Evolutionary conservation across 1,140 invertebrate genomes (phyloP), one percentile per base, ranked within the genome.

Genomic region (Acromyrmex echinatior): DNA sequence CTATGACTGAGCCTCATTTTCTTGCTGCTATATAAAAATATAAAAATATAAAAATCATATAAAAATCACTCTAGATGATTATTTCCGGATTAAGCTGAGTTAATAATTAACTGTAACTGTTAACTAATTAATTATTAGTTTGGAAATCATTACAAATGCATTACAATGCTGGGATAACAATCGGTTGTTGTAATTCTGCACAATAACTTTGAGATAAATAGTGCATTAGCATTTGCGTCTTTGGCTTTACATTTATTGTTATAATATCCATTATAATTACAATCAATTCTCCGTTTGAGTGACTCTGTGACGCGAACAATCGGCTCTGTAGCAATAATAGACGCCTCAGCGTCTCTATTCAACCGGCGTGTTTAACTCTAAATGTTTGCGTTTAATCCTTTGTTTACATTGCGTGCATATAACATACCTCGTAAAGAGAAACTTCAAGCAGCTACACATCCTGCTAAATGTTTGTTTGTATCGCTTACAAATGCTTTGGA

Each of bases 361-460:
- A 74, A 14, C n/a, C 53, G 21, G 51, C 25, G 25, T 31, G 14
- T 84, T 62, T 63, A 62, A 74, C n/a, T 84, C 14, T 35, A 76
- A 76, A 63, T 35, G 39, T 84, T 82, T 82, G 80, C 80, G n/a
- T 28, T 62, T 51, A 51, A 76, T 21, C 12, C 56, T 16, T 49
- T 21, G 16, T 76, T 82, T 63, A 62, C 21, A n/a, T 62, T 31
- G 9, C 56, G 6, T n/a, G 10, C 14, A 62, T 76, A 62, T 35
- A 51, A 49, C n/a, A 14, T 51, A 9, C 9, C 10, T n/a, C 5
- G 10, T 81, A 81, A 81, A 81, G 66, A 56, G 39, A 49, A 49
- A 31, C 68, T 76, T 76, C 1, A 56, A 35, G 66, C 35, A 35
- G 66, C 0, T n/a, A 25, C 56, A 31, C 0, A 62, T 82, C 12